These are phyloP conservation scores for Protonibea diacanthus DNA, from an alignment of 2,797 vertebrate genomes.

Conservation along the genomic window DNA sequence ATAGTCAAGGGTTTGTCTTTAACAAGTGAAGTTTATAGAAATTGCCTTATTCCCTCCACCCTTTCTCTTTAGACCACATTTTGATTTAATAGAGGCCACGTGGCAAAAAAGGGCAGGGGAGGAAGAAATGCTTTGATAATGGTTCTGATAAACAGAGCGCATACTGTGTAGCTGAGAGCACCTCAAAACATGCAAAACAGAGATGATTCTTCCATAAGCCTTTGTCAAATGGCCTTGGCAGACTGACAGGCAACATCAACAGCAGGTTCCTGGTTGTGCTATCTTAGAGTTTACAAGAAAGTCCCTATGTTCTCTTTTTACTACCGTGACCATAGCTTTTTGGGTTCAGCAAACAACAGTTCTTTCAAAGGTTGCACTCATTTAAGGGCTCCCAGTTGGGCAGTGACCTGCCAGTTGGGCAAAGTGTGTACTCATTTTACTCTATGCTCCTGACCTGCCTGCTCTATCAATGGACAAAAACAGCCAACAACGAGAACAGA, in stretches of 20 bases:
- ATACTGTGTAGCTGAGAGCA: conserved; percentile 4
- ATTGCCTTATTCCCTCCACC: conserved; percentile 53
- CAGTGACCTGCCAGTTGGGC: conserved; percentile 54
- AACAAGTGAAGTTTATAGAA: conserved; percentile 59
- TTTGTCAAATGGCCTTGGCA: conserved; percentile 60
- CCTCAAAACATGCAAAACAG: conserved; percentile 31
- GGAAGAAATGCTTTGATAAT: conserved; percentile 13
- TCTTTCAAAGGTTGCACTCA: conserved; percentile 64
- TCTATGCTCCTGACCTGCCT: conserved; percentile 42
- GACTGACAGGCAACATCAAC: conserved; percentile 43
- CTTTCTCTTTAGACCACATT: conserved; percentile 49
- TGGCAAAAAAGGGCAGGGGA: conserved; percentile 20
- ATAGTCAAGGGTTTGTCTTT: conserved; percentile 56
- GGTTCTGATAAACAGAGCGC: conserved; percentile 31
- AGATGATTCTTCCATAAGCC: conserved; percentile 32
- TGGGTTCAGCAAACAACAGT: conserved; percentile 57
- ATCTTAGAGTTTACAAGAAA: conserved; percentile 56
- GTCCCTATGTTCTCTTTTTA: conserved; percentile 50
- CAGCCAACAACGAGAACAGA: conserved; percentile 34
- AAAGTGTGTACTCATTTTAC: conserved; percentile 57
- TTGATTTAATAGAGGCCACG: conserved; percentile 36
- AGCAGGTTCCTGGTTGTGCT: conserved; percentile 50
- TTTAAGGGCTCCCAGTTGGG: conserved; percentile 64
- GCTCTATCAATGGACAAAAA: conserved; percentile 27
- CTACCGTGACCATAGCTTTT: conserved; percentile 44